Evolutionary conservation across 2,888 invertebrate genomes (phyloP).

Genomic region (Eulithis prunata): DNA sequence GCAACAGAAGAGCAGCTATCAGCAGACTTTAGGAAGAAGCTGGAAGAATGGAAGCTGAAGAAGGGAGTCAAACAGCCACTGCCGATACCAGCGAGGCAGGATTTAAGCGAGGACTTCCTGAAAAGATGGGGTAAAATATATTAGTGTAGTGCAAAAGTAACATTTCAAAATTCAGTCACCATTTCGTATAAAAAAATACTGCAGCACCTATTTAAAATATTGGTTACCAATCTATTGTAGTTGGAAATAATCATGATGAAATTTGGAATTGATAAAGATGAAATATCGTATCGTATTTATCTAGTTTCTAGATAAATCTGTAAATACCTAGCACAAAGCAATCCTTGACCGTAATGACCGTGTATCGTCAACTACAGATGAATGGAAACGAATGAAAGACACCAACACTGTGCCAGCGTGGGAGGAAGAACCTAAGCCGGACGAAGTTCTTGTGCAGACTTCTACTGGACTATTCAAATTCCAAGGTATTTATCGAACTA

Average conservation of each 20-base stretch:
- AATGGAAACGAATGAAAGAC: slow-evolving; percentile 92
- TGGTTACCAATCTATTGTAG: no score
- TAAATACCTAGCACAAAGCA: no score
- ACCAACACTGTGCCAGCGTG: slow-evolving; percentile 83
- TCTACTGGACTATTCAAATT: slow-evolving; percentile 93
- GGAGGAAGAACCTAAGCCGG: slow-evolving; percentile 72
- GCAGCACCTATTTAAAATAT: no score
- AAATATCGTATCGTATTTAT: no score
- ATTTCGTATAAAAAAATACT: no score
- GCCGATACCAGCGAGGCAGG: slow-evolving; percentile 85
- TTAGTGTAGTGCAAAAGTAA: no score
- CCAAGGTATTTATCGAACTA: slow-evolving; percentile 78
- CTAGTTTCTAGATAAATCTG: no score
- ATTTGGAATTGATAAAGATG: no score
- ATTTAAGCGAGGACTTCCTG: slow-evolving; percentile 92
- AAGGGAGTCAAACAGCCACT: slow-evolving; percentile 81
- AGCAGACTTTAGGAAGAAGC: slow-evolving; percentile 92
- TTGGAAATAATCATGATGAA: no score
- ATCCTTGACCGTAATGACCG: no score
- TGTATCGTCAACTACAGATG: slow-evolving; percentile 74
- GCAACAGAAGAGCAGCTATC: slow-evolving; percentile 88
- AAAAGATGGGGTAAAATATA: slow-evolving; percentile 87
- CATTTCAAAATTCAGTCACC: no score
- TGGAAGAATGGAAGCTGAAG: slow-evolving; percentile 93
- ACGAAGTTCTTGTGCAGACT: slow-evolving; percentile 91